A percentile compares a stretch with the other conserved stretches of the same genome.
These are phyloP conservation scores for Ormyrus nitidulus DNA, from an alignment of 2,888 invertebrate species.

Conservation along the genomic window DNA sequence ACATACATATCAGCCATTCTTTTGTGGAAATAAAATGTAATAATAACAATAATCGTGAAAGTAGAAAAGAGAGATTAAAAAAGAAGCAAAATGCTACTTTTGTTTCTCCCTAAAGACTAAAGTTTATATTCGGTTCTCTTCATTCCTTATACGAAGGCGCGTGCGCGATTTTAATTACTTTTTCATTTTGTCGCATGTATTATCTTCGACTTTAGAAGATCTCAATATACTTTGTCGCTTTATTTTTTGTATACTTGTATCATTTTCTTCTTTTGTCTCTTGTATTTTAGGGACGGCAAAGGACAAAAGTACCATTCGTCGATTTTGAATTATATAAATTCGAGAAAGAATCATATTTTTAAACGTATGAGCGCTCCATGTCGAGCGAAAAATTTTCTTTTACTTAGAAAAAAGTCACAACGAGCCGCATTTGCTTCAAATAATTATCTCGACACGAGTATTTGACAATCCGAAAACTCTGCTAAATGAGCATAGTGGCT, in stretches of 20 bases:
- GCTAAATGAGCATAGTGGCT: conserved; percentile 38
- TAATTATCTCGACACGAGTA: conserved; percentile 69
- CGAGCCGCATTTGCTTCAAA: conserved; percentile 63
- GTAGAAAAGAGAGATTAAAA: conserved; percentile 34
- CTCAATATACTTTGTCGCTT: conserved; percentile 39
- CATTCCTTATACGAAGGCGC: conserved; percentile 43
- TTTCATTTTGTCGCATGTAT: conserved; percentile 40
- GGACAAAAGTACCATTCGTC: conserved; percentile 74
- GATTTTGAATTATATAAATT: conserved; percentile 64
- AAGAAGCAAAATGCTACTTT: conserved; percentile 43
- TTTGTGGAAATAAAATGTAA: conserved; percentile 50
- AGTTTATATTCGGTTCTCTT: conserved; percentile 36
- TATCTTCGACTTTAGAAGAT: conserved; percentile 36
- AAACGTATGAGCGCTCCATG: conserved; percentile 44
- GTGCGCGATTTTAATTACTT: conserved; percentile 27
- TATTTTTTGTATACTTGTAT: conserved; percentile 35
- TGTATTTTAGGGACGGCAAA: conserved; percentile 71
- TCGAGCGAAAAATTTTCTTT: conserved; percentile 49
- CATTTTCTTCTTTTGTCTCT: conserved; percentile 47
- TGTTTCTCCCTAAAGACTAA: conserved; percentile 36
- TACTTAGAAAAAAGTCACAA: conserved; percentile 66
- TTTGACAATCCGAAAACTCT: conserved; percentile 56
- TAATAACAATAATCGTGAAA: conserved; percentile 30
- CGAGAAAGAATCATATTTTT: conserved; percentile 54
- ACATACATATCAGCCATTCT: conserved; percentile 43